Conservation (phyloP, 2,797 vertebrate species). For the Balearica regulorum region DNA sequence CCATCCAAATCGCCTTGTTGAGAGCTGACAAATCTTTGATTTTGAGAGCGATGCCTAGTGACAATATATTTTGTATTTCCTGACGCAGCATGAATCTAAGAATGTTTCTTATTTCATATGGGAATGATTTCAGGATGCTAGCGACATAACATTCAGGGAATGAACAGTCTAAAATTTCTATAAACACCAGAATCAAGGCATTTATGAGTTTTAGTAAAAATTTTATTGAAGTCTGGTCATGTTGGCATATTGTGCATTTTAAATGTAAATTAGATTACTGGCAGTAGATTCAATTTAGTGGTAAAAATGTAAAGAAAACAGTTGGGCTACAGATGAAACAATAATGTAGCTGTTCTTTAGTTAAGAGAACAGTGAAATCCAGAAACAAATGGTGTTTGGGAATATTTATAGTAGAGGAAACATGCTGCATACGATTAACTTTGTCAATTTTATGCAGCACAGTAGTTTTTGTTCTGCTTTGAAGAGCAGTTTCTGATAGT, state of each 20-base stretch:
- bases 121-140: constrained; percentile 70
- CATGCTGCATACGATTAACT: constrained; percentile 12
- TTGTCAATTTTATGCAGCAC: constrained; percentile 42
- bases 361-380: constrained; percentile 62
- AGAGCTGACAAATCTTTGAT: constrained; percentile 4
- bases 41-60: neutral
- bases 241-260: constrained; percentile 74
- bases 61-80: constrained; percentile 32
- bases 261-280: constrained; percentile 78
- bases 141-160: constrained; percentile 48
- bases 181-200: constrained; percentile 75
- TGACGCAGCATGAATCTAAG: constrained; percentile 22
- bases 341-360: constrained; percentile 68
- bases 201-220: constrained; percentile 74
- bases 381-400: constrained; percentile 21
- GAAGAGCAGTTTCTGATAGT: constrained; percentile 30
- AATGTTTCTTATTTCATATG: constrained; percentile 68
- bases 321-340: constrained; percentile 69
- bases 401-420: constrained; percentile 16
- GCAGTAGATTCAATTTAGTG: constrained; percentile 76
- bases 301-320: constrained; percentile 73
- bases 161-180: constrained; percentile 75
- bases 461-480: constrained; percentile 60
- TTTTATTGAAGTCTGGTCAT: constrained; percentile 73
- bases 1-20: neutral